These are phyloP conservation scores for Neotragus moschatus DNA, from an alignment of 2,113 vertebrate species.

Conservation along the genomic window DNA sequence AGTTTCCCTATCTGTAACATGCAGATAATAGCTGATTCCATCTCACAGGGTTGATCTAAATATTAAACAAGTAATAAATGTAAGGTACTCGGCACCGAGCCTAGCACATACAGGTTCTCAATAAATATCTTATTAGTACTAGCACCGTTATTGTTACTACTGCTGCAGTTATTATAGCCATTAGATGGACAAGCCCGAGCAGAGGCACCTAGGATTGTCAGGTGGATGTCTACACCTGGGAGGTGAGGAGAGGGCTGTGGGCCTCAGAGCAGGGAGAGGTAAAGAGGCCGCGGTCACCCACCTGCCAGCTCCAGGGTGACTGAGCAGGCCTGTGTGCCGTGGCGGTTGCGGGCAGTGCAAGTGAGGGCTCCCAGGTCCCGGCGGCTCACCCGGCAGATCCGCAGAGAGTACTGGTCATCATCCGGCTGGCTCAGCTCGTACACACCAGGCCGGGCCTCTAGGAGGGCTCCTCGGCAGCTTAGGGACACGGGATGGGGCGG, in stretches of 20 bases:
- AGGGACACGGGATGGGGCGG: background rate
- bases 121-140: background rate
- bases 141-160: background rate
- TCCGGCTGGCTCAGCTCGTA: constrained; percentile 92
- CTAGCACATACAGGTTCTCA: background rate
- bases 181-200: background rate
- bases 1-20: constrained; percentile 1
- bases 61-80: background rate
- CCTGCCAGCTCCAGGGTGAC: constrained; percentile 89
- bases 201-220: background rate
- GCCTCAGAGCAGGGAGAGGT: background rate
- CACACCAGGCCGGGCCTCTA: constrained; percentile 81
- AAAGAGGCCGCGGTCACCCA: constrained; percentile 59
- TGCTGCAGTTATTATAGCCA: background rate
- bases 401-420: constrained; percentile 92
- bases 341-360: constrained; percentile 89
- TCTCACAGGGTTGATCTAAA: background rate
- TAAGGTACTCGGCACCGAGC: background rate
- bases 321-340: constrained; percentile 87
- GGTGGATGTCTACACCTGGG: background rate
- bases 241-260: background rate
- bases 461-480: constrained; percentile 82
- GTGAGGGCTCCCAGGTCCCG: constrained; percentile 84
- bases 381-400: constrained; percentile 84
- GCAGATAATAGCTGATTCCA: background rate